Percentiles rank a stretch among this genome's conserved stretches.
These are phyloP conservation scores for Dryobota labecula DNA, from an alignment of 2,888 invertebrate species.

Conservation along the genomic window DNA sequence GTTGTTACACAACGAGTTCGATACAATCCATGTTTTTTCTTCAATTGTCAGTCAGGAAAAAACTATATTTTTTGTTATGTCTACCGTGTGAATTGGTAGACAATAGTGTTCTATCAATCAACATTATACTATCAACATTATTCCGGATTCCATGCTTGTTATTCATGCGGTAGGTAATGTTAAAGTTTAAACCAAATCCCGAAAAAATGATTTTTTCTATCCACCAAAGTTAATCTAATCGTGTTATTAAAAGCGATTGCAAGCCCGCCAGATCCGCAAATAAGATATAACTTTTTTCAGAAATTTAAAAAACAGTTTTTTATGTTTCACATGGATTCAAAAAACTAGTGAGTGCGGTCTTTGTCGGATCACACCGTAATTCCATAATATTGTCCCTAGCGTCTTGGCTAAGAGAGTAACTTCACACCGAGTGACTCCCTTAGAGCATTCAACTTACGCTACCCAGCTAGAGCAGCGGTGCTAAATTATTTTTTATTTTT, in stretches of 20 bases:
- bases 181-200: not conserved
- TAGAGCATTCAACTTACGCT: not conserved
- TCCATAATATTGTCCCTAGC: not conserved
- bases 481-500: not conserved
- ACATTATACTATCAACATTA: not conserved
- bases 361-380: too few species aligned
- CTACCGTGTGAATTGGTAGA: slow-evolving; percentile 30
- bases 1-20: not conserved
- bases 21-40: slow-evolving; percentile 5
- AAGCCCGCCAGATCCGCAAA: too few species aligned
- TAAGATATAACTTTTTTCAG: too few species aligned
- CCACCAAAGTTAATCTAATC: too few species aligned
- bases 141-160: not conserved
- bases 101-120: slow-evolving; percentile 17
- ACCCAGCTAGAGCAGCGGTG: too few species aligned
- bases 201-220: too few species aligned
- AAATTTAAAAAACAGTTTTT: too few species aligned
- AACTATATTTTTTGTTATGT: slow-evolving; percentile 25
- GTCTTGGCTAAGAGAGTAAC: not conserved
- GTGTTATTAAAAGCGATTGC: too few species aligned
- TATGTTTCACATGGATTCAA: too few species aligned
- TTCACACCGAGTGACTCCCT: not conserved
- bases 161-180: not conserved
- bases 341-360: too few species aligned
- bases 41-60: not conserved